phyloP scores from a whole-genome alignment of 2,888 invertebrate genomes.

The Lydus trimaculatus region DNA sequence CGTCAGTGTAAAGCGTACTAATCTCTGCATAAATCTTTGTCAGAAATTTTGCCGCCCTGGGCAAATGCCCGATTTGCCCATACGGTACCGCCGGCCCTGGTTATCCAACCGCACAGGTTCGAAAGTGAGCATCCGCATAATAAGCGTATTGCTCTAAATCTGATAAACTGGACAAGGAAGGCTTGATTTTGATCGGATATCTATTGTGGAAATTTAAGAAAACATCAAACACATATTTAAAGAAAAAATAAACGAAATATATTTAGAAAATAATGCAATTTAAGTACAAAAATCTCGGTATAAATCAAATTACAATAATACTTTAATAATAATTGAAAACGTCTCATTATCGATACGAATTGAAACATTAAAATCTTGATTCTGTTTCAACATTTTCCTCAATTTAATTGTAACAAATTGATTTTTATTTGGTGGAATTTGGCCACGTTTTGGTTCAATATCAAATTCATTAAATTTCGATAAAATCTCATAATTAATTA shows the following conservation, averaged over 20 bases:
- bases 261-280: background rate
- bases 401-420: conserved; percentile 42
- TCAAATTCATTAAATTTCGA: conserved; percentile 36
- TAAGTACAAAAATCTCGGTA: background rate
- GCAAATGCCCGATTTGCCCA: no score
- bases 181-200: no score
- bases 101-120: no score
- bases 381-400: conserved; percentile 21
- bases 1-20: no score
- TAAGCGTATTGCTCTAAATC: no score
- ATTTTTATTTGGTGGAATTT: conserved; percentile 40
- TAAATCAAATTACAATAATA: conserved; percentile 18
- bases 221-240: no score
- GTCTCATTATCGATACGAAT: conserved; percentile 49
- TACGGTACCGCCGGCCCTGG: no score
- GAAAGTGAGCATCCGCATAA: no score
- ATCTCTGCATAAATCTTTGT: no score
- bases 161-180: no score
- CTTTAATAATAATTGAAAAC: conserved; percentile 47
- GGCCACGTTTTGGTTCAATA: conserved; percentile 38
- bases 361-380: conserved; percentile 38
- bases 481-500: conserved; percentile 36
- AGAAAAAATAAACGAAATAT: background rate
- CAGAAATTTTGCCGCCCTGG: no score
- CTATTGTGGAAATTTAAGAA: no score